Conservation (phyloP, 2,888 invertebrate species). For the Didymodactylos carnosus region DNA sequence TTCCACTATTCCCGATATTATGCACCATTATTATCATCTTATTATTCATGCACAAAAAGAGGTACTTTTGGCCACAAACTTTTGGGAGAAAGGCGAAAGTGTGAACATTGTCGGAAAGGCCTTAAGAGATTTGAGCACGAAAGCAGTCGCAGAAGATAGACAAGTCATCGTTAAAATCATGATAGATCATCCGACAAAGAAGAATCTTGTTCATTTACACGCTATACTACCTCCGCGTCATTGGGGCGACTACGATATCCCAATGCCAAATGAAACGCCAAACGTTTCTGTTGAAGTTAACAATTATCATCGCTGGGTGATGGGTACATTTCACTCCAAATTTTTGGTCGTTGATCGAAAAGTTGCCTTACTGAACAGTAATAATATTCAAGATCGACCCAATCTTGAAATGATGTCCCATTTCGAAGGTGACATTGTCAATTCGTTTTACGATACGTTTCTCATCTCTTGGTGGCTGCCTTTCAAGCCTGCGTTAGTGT, state of each 20-base stretch:
- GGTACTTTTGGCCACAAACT: not conserved
- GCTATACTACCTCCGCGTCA: not conserved
- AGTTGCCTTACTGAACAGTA: not conserved
- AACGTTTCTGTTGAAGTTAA: not conserved
- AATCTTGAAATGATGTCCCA: not conserved
- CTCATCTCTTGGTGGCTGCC: not conserved
- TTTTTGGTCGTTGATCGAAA: not conserved
- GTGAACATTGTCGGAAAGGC: not conserved
- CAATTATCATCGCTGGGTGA: not conserved
- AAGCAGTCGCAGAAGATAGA: not conserved
- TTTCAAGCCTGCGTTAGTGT: not conserved
- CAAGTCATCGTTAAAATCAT: not conserved
- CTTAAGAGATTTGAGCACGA: not conserved
- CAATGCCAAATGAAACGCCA: not conserved
- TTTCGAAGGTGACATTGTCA: not conserved
- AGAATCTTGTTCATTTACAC: not conserved
- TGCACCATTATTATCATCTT: not conserved
- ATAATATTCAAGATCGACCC: not conserved
- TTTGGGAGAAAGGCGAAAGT: not conserved
- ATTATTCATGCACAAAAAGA: not conserved
- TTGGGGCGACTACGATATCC: not conserved
- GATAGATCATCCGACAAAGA: not conserved
- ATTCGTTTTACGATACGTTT: not conserved
- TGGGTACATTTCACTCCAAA: not conserved
- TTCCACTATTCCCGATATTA: not conserved